Base-by-base conservation (phyloP, 2,113 vertebrate species). In the Proterorhinus semilunaris region DNA sequence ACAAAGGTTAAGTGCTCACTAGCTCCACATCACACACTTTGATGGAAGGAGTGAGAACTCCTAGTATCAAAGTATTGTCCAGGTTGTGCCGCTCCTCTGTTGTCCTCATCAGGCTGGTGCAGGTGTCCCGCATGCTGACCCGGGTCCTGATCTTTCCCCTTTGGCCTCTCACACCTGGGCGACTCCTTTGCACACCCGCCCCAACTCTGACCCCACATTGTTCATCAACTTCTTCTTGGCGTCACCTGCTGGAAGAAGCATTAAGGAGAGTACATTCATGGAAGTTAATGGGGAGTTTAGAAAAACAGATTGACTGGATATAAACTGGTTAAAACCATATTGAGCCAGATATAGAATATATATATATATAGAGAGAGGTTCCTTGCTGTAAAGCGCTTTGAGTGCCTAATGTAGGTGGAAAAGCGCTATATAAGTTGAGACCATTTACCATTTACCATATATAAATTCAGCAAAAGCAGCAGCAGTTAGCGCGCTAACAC, bases 121-220 rank as follows among this genome's bases (percentile, higher is more conserved):
- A 90, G 90, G 90, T 92, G 86, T 85, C 79, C 75, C 17, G 10
- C 69, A 68, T 80, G 62, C 61, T 82, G 80, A 87, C 75, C 85
- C 68, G 8, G 16, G 67, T 63, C 66, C 53, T 65, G 66, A 83
- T 80, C 74, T 83, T 61, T 71, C 36, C 27, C 79, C 77, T 82
- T 70, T 86, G 45, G 82, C 82, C 88, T 68, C 76, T 75, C 79
- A 70, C 86, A 89, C 88, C 85, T 90, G 82, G 82, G 72, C 36
- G 27, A 83, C 78, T 83, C 78, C 74, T 79, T 57, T 73, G 70
- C 71, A 59, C 74, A 27, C 59, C 51, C 62, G 45, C 71, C 68
- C 54, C 71, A 82, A 63, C 87, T 89, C 69, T 83, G 82, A 87
- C 83, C 86, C 47, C 63, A 15, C 63, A 66, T 68, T 88, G 78